Evolutionary conservation across 2,113 vertebrate species (phyloP).

Genomic region (Clinocottus analis): DNA sequence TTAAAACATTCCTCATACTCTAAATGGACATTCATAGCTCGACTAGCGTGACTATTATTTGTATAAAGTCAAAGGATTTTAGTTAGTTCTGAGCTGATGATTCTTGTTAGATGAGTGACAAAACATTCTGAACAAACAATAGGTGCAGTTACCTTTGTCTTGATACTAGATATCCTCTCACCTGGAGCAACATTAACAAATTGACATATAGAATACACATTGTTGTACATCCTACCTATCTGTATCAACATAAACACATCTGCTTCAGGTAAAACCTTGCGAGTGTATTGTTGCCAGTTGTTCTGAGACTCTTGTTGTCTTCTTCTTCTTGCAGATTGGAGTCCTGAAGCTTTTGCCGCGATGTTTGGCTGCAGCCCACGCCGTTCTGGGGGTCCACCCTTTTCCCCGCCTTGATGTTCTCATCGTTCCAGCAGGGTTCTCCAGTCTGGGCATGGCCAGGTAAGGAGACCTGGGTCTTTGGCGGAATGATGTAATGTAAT

Average conservation of each 20-base stretch:
- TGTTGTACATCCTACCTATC: not conserved
- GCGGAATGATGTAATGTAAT: not conserved
- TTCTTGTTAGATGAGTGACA: not conserved
- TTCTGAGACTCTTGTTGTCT: slow-evolving; percentile 27
- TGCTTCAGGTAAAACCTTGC: not conserved
- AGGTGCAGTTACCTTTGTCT: not conserved
- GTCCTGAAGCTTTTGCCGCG: slow-evolving; percentile 85
- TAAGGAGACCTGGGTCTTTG: slow-evolving; percentile 70
- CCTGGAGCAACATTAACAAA: not conserved
- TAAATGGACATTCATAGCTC: not conserved
- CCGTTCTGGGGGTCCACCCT: slow-evolving; percentile 90
- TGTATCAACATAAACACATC: not conserved
- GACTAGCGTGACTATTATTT: not conserved
- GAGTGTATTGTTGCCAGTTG: not conserved
- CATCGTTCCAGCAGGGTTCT: slow-evolving; percentile 93
- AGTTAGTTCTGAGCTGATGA: slow-evolving; percentile 3
- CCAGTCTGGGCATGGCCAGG: slow-evolving; percentile 98
- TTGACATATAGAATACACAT: not conserved
- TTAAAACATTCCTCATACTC: slow-evolving; percentile 11
- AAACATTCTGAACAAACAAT: not conserved
- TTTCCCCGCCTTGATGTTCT: slow-evolving; percentile 94
- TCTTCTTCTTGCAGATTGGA: slow-evolving; percentile 60
- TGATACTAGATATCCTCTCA: not conserved
- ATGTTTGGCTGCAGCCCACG: slow-evolving; percentile 90
- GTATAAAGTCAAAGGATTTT: not conserved